Evolutionary conservation across 2,888 invertebrate species (phyloP), one percentile per base, ranked within the genome.

Genomic region (Lathronympha strigana): DNA sequence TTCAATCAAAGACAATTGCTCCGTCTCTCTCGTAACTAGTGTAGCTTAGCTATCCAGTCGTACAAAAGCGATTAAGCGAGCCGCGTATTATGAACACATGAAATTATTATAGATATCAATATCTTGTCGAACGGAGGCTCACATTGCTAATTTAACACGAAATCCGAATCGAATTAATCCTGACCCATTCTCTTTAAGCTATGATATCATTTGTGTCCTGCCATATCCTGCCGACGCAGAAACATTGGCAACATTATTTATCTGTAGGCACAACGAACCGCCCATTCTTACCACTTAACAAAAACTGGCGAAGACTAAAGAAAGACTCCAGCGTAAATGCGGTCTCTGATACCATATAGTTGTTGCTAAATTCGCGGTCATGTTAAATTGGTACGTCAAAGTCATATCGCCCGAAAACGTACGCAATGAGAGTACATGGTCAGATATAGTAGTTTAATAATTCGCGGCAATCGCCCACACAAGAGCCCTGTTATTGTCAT

Each of bases 391-490:
- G 47, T 47, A 13, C 11, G 13, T 1, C 4, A 5, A 21, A 21
- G 4, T 23, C 13, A 6, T 23, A 13, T 23, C n/a, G 23, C n/a
- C 4, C 23, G 6, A n/a, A 8, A n/a, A 11, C 47, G 23, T n/a
- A 13, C 13, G 9, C 21, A n/a, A 47, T 23, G 23, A 23, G 5
- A 47, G 23, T 23, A 47, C 5, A 47, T n/a, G 21, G 47, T 5
- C 47, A 57, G 31, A 57, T 28, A 58, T 49, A 60, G 28, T 40
- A 50, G 61, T 54, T 54, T 49, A 64, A 63, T 63, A 57, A 53
- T 60, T 66, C 38, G 60, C 38, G 11, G 8, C 47, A 49, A 47
- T 36, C 49, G 54, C 66, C 66, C 53, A 54, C 66, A 21, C 40
- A 43, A 17, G 21, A 17, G 21, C 6, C n/a, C n/a, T 47, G 47